A percentile compares a stretch with the other conserved stretches of the same genome.
Evolutionary conservation across 2,888 invertebrate species (phyloP).

Genomic region (Crioceris asparagi): DNA sequence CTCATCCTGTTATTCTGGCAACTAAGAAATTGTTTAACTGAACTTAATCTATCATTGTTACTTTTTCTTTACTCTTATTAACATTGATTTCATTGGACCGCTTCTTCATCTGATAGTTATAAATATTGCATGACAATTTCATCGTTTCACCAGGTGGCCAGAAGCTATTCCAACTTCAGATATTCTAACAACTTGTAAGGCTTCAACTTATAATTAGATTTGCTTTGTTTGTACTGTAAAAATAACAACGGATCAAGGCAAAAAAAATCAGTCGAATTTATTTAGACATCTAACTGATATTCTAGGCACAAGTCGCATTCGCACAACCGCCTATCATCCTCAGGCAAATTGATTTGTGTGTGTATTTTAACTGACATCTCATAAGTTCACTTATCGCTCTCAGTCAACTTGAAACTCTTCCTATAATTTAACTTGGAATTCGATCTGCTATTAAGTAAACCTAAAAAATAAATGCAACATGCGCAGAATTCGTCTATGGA

Average conservation of each 20-base stretch:
- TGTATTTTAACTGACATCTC: not conserved
- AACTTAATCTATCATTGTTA: no score
- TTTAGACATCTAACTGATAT: not conserved
- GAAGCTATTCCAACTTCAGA: not conserved
- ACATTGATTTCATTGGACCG: not conserved
- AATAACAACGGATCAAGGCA: not conserved
- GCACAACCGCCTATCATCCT: not conserved
- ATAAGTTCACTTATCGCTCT: not conserved
- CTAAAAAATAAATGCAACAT: not conserved
- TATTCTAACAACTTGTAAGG: not conserved
- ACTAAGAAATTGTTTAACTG: no score
- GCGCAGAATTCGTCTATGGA: not conserved
- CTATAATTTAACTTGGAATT: not conserved
- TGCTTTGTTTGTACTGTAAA: not conserved
- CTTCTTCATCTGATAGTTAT: not conserved
- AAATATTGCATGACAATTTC: not conserved
- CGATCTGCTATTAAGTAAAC: not conserved
- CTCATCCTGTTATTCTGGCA: no score
- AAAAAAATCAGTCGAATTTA: not conserved
- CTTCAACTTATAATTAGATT: not conserved
- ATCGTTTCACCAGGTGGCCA: not conserved
- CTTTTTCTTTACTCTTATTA: no score
- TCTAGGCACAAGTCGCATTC: not conserved
- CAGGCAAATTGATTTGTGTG: not conserved
- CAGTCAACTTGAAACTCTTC: not conserved